Percentiles rank a stretch among this genome's conserved stretches.
These are phyloP conservation scores for Leuciscus waleckii DNA, from an alignment of 2,797 vertebrate genomes.

Conservation along the genomic window DNA sequence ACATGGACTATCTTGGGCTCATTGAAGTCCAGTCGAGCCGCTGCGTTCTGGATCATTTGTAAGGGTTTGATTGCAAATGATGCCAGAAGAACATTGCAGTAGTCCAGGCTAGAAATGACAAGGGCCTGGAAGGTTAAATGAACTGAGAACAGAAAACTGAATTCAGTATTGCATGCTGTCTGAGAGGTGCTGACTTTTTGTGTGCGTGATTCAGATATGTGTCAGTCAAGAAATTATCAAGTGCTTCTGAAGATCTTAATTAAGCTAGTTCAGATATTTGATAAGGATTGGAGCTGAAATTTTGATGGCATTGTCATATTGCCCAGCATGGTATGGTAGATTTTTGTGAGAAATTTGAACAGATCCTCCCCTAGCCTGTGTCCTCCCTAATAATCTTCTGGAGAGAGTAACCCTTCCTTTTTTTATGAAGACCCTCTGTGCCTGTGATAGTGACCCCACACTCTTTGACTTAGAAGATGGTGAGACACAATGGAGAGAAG, in stretches of 20 bases:
- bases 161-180: neutral
- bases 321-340: neutral
- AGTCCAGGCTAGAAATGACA: neutral
- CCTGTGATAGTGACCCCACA: neutral
- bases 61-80: neutral
- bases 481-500: neutral
- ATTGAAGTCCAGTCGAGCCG: neutral
- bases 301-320: neutral
- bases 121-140: neutral
- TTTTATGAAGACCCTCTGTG: conserved; percentile 23
- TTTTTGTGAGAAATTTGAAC: neutral
- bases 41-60: neutral
- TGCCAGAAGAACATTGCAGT: neutral
- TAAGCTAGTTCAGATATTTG: neutral
- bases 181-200: neutral
- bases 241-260: neutral
- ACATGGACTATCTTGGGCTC: neutral
- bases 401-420: neutral
- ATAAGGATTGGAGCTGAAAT: neutral
- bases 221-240: neutral
- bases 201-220: neutral
- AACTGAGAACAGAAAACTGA: neutral
- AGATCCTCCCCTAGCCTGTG: no score
- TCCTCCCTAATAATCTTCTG: neutral
- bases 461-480: neutral